Evolutionary conservation across 1,140 invertebrate genomes (phyloP).

Genomic region (Bombus polaris): DNA sequence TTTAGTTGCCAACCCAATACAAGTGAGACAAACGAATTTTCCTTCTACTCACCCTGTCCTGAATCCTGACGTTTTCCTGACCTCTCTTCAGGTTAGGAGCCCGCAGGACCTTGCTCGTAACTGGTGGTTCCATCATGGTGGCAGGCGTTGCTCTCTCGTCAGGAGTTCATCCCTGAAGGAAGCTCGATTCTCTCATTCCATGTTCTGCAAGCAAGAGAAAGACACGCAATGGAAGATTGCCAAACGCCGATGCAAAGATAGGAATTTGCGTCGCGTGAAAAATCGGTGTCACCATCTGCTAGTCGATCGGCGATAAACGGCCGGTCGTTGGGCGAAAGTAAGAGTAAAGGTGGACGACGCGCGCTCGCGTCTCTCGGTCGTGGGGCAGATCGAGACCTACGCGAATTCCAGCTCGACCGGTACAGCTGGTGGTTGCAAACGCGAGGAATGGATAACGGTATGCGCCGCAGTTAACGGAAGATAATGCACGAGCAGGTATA

Average conservation of each 20-base stretch:
- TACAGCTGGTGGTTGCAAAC: constrained; percentile 44
- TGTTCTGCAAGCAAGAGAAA: constrained; percentile 61
- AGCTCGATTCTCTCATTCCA: constrained; percentile 60
- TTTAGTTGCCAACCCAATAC: rapidly evolving
- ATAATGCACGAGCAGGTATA: constrained; percentile 61
- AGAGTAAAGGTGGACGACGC: constrained; percentile 55
- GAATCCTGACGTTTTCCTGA: constrained; percentile 87
- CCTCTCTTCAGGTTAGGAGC: constrained; percentile 89
- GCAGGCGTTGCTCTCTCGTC: constrained; percentile 61
- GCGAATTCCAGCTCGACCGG: constrained; percentile 63
- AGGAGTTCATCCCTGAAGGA: constrained; percentile 72
- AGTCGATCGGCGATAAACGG: constrained; percentile 54
- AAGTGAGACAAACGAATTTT: no score
- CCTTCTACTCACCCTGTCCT: constrained; percentile 87
- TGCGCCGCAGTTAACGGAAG: constrained; percentile 68
- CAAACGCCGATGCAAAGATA: background rate
- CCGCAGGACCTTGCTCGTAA: constrained; percentile 84
- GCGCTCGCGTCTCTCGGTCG: constrained; percentile 58
- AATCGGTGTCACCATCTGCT: constrained; percentile 21
- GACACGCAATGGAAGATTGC: no score
- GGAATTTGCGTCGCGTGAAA: background rate
- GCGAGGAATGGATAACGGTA: constrained; percentile 68
- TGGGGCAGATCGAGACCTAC: constrained; percentile 74
- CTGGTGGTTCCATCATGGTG: constrained; percentile 77
- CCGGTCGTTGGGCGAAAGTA: constrained; percentile 70